Evolutionary conservation across 2,113 vertebrate genomes (phyloP), one percentile per base, ranked within the genome.

Genomic region (Aegithalos caudatus): DNA sequence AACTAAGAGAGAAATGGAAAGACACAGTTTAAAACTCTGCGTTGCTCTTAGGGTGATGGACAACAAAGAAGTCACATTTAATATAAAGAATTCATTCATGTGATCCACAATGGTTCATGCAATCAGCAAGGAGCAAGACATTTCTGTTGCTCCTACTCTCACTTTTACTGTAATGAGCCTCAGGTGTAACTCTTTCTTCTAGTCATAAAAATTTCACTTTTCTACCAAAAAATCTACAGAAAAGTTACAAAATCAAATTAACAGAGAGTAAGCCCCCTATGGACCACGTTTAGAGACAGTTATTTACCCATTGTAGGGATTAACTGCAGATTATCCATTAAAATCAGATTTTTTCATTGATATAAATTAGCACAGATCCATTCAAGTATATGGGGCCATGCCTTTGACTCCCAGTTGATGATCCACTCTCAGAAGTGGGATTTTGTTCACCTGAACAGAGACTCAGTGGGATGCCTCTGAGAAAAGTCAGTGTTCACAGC

Each of bases 381-480:
- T 40, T 92, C 44, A 71, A 69, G 66, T 31, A 81, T 88, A 92
- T 13, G 24, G 38, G 71, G 67, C 79, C 42, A 29, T 74, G 44
- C 23, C 67, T 94, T 78, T 86, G 81, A 76, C 64, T 83, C 48
- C 76, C 48, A 57, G 44, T 4, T 60, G 64, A 91, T 71, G 60
- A 84, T 74, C 72, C 65, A 4, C 56, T 78, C 69, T 83, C 61
- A 67, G 37, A 85, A 72, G 45, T 5, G 45, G 54, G n/a, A 86
- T 88, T 96, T 81, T 88, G 71, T 86, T 95, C 93, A 64, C 51
- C 82, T 90, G 82, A 91, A 86, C 94, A 96, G 81, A 92, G 19
- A 35, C 92, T 90, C 94, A 4, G 57, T 15, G 64, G 90, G 90
- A 81, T 42, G 40, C 33, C 48, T 70, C 40, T 6, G 10, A 94